phyloP scores from a whole-genome alignment of 2,888 invertebrate genomes.

The Lumbricus terrestris region DNA sequence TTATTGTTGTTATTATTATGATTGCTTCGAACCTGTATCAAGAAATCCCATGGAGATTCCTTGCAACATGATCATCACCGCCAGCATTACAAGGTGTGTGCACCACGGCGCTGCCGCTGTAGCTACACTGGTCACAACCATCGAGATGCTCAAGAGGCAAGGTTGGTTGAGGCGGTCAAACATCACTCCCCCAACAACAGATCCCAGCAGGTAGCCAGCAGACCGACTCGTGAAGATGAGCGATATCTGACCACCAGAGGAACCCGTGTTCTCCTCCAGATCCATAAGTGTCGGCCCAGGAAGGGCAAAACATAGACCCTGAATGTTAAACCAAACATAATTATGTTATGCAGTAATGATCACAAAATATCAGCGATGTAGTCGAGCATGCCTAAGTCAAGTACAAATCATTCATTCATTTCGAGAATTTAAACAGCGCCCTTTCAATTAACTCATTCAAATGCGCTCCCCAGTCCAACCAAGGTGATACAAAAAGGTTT shows the following conservation, averaged over 20 bases:
- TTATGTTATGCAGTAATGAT: no score
- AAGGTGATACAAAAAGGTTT: no score
- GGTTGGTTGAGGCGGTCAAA: constrained; percentile 57
- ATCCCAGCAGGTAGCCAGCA: constrained; percentile 59
- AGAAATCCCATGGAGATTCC: constrained; percentile 60
- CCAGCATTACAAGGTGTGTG: constrained; percentile 49
- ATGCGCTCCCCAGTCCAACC: no score
- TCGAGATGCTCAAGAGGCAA: constrained; percentile 56
- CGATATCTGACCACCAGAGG: constrained; percentile 52
- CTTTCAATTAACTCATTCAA: no score
- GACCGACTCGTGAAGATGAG: constrained; percentile 58
- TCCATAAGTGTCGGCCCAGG: constrained; percentile 60
- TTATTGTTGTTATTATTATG: not conserved
- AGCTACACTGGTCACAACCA: constrained; percentile 56
- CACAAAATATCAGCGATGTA: no score
- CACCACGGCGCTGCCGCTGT: constrained; percentile 59
- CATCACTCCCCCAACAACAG: constrained; percentile 55
- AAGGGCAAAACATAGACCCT: constrained; percentile 61
- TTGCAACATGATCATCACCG: constrained; percentile 54
- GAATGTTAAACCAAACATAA: constrained; percentile 33
- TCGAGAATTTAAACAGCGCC: no score
- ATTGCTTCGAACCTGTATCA: constrained; percentile 47
- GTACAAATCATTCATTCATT: no score
- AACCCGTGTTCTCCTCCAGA: constrained; percentile 52
- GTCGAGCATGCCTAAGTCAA: no score